Percentiles rank a stretch among this genome's conserved stretches.
phyloP scores from a whole-genome alignment of 2,888 invertebrate species.

The Endomychus coccineus region DNA sequence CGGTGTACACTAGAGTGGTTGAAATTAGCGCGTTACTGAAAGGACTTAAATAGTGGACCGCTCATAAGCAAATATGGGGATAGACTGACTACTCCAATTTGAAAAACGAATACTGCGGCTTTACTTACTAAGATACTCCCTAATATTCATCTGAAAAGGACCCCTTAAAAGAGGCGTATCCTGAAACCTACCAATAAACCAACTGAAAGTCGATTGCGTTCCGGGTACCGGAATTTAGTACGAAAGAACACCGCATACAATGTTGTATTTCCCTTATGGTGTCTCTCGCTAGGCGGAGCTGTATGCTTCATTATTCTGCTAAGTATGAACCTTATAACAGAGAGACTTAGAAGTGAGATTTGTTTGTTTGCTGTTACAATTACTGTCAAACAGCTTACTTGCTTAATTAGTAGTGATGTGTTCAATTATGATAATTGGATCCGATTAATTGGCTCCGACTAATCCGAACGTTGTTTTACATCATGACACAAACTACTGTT shows the following conservation, averaged over 20 bases:
- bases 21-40: not conserved
- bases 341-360: constrained; percentile 23
- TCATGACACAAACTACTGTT: constrained; percentile 9
- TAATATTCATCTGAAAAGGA: constrained; percentile 41
- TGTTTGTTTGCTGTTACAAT: constrained; percentile 29
- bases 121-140: constrained; percentile 42
- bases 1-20: too few species aligned
- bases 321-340: constrained; percentile 20
- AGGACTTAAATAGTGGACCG: constrained; percentile 26
- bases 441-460: constrained; percentile 43
- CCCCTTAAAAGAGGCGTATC: constrained; percentile 42
- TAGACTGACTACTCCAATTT: constrained; percentile 43
- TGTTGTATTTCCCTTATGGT: constrained; percentile 9
- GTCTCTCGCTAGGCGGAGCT: constrained; percentile 27
- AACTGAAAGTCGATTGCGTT: constrained; percentile 21
- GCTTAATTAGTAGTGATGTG: constrained; percentile 45
- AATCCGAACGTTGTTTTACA: constrained; percentile 17
- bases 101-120: constrained; percentile 38
- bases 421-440: constrained; percentile 45
- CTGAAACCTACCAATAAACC: constrained; percentile 56
- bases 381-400: constrained; percentile 42
- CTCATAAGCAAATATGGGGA: constrained; percentile 35
- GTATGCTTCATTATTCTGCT: constrained; percentile 21
- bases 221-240: constrained; percentile 10
- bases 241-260: constrained; percentile 7